Percentiles rank a stretch among this genome's conserved stretches.
Conservation (phyloP, 2,797 vertebrate species). For the Notoglanidium macrostoma region DNA sequence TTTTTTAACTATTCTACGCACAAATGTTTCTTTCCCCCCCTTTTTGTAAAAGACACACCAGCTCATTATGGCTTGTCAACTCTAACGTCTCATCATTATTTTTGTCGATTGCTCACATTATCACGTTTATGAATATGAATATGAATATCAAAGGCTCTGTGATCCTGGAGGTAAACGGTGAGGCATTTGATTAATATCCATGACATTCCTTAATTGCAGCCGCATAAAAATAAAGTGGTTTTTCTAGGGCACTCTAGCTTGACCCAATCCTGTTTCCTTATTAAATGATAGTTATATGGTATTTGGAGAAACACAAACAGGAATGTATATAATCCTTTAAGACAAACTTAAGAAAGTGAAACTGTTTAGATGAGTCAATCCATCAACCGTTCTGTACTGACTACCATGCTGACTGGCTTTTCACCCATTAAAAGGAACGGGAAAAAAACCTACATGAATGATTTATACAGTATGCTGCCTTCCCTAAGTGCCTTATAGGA, state of each 20-base stretch:
- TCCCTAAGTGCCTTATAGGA: slow-evolving; percentile 10
- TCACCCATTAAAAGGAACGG: not conserved
- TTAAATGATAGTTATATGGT: not conserved
- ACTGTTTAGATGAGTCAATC: not conserved
- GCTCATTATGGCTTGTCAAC: no score
- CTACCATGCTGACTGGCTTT: not conserved
- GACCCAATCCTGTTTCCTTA: slow-evolving; percentile 63
- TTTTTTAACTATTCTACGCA: no score
- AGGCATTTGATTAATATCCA: slow-evolving; percentile 69
- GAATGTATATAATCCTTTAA: slow-evolving; percentile 6
- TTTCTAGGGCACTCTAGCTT: slow-evolving; percentile 65
- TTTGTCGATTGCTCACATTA: no score
- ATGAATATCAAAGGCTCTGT: not conserved
- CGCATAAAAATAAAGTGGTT: slow-evolving; percentile 60
- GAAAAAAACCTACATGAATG: not conserved
- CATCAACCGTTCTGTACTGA: not conserved
- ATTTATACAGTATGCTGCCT: not conserved
- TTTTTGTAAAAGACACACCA: no score
- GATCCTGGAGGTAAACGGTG: not conserved
- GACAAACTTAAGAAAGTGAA: slow-evolving; percentile 30
- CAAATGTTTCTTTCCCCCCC: no score
- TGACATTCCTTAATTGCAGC: slow-evolving; percentile 70
- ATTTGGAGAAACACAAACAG: not conserved
- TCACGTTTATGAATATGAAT: no score
- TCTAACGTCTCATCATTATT: no score